Evolutionary conservation across 92 coral and sea anemone species (phyloP).

Genomic region (Isaurus tuberculatus): DNA sequence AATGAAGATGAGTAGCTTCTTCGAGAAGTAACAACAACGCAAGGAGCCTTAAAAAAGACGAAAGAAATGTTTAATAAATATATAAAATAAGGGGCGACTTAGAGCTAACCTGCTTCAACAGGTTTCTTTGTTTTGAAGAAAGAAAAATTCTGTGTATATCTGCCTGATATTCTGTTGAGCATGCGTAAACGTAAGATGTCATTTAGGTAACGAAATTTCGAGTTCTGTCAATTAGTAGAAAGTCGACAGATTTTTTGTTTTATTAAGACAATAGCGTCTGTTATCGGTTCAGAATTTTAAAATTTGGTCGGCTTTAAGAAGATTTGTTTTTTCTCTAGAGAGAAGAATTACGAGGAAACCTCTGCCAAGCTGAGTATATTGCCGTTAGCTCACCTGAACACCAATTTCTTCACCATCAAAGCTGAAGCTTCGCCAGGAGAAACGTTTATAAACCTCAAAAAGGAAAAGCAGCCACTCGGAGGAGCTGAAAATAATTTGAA

Average conservation of each 20-base stretch:
- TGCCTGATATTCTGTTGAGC: neutral
- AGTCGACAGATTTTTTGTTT: no score
- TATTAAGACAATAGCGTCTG: no score
- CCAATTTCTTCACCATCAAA: constrained; percentile 77
- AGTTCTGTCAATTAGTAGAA: no score
- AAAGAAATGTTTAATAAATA: neutral
- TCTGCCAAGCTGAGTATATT: neutral
- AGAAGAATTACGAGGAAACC: neutral
- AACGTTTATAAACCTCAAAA: constrained; percentile 78
- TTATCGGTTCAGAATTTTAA: no score
- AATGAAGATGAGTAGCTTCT: constrained; percentile 77
- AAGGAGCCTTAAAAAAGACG: constrained; percentile 54
- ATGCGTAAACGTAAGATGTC: no score
- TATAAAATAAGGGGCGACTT: neutral
- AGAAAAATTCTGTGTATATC: no score
- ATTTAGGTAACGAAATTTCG: no score
- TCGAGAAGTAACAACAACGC: constrained; percentile 73
- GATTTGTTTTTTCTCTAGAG: no score
- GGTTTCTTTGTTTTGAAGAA: no score
- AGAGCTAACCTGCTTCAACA: no score
- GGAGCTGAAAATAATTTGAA: constrained; percentile 62
- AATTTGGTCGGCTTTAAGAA: no score
- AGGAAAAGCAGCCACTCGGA: constrained; percentile 84
- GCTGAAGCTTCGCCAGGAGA: constrained; percentile 85
- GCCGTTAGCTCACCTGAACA: constrained; percentile 68